Evolutionary conservation across 2,113 vertebrate genomes (phyloP).

Genomic region (Glareola pratincola): DNA sequence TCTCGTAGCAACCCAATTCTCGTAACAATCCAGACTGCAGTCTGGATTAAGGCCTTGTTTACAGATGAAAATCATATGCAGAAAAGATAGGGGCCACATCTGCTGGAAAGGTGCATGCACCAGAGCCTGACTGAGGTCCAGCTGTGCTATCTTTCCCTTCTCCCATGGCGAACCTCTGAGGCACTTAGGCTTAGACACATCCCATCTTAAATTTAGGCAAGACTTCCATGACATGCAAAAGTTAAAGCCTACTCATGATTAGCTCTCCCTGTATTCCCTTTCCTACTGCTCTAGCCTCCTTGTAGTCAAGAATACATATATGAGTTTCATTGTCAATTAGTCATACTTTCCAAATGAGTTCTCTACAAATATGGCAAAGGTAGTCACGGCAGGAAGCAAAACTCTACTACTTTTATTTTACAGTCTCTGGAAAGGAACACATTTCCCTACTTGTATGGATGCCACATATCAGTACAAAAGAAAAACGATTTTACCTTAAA

Average conservation of each 20-base stretch:
- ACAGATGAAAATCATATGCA: not conserved
- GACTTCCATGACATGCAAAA: not conserved
- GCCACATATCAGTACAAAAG: not conserved
- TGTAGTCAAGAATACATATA: not conserved
- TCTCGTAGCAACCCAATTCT: not conserved
- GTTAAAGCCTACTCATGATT: not conserved
- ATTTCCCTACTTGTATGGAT: not conserved
- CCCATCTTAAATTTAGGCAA: not conserved
- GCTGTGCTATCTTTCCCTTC: not conserved
- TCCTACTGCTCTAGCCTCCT: not conserved
- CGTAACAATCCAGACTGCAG: not conserved
- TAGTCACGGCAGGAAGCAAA: not conserved
- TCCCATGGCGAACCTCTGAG: not conserved
- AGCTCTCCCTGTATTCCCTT: not conserved
- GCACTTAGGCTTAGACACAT: not conserved
- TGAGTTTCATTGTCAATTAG: not conserved
- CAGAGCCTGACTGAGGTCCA: not conserved
- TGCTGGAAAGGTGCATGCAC: not conserved
- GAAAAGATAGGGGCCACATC: not conserved
- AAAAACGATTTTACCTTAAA: not conserved
- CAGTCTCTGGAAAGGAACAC: not conserved
- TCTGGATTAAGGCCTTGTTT: not conserved
- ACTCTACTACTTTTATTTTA: not conserved
- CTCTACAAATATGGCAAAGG: not conserved
- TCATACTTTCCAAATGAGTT: not conserved